Evolutionary conservation across 2,797 vertebrate species (phyloP), one percentile per base, ranked within the genome.

Genomic region (Calcarius lapponicus): DNA sequence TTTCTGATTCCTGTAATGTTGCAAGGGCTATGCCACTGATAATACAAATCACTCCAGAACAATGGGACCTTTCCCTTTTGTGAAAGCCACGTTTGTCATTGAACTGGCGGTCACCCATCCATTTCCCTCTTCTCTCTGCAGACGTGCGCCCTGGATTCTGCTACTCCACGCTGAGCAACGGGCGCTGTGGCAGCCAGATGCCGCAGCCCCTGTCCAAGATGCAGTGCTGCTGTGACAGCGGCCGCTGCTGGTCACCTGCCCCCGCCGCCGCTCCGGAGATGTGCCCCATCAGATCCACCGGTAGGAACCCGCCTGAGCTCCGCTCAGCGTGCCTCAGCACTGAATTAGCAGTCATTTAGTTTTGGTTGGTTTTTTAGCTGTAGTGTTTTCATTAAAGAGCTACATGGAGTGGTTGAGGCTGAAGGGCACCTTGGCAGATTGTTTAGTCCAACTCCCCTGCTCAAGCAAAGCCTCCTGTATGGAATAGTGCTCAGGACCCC

Each of bases 191-290:
- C 88, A 99, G 98, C 88, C 99, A 99, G 93, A 98, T 99, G 87
- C 98, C 98, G 0, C 98, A 99, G 97, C 98, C 98, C 18, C 84
- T 99, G 94, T 98, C 99, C 93, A 99, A 98, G 96, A 98, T 98
- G 86, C 99, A 99, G 96, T 99, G 99, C 94, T 99, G 99, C 96
- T 99, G 99, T 51, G 98, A 99, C 60, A 97, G 96, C 0, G 99
- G 99, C 56, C 98, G 98, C 43, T 99, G 99, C 98, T 99, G 99
- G 99, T 98, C 99, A 2, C 96, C 98, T 4, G 98, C 98, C 11
- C 93, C 93, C 10, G 88, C 97, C 6, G 82, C 97, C 0, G 91
- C 98, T 20, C 99, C 99, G 0, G 99, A 99, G 82, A 99, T 99
- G 98, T 99, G 99, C 94, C 99, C 99, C 9, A 98, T 99, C 79